Evolutionary conservation across 2,797 vertebrate genomes (phyloP).

Genomic region (Sebastes reedi): DNA sequence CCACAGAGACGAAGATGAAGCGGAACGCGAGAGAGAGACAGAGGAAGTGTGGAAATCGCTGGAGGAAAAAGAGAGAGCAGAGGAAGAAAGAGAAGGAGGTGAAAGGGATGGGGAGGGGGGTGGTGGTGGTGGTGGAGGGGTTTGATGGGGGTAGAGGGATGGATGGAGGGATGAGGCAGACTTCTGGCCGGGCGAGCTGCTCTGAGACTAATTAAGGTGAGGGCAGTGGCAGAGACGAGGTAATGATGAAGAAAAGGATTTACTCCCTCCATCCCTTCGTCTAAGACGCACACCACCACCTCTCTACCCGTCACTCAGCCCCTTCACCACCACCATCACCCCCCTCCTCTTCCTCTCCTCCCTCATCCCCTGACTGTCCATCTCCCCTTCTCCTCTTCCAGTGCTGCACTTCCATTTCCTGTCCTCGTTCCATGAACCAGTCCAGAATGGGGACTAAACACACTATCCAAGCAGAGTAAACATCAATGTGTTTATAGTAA

Average conservation of each 20-base stretch:
- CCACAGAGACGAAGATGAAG: conserved; percentile 76
- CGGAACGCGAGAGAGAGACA: conserved; percentile 48
- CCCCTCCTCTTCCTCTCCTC: conserved; percentile 3
- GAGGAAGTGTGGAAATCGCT: conserved; percentile 75
- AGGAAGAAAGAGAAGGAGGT: conserved; percentile 63
- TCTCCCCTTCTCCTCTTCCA: conserved; percentile 1
- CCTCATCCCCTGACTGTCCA: conserved; percentile 25
- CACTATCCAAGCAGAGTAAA: not conserved
- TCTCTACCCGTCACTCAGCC: conserved; percentile 55
- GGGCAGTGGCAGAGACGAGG: conserved; percentile 81
- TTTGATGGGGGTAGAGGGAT: conserved; percentile 36
- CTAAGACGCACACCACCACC: conserved; percentile 63
- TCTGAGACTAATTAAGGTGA: conserved; percentile 88
- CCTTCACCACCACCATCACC: not conserved
- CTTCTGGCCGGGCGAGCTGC: conserved; percentile 75
- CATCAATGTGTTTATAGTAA: not conserved
- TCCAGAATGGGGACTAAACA: not conserved
- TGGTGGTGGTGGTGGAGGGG: not conserved
- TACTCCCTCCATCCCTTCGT: conserved; percentile 75
- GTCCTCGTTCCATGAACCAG: not conserved
- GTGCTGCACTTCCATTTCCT: not conserved
- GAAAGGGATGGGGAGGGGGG: conserved; percentile 52
- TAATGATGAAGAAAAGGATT: conserved; percentile 88
- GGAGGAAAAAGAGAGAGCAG: conserved; percentile 71
- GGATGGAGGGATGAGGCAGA: conserved; percentile 69